A percentile compares a stretch with the other conserved stretches of the same genome.
phyloP scores from a whole-genome alignment of 2,888 invertebrate species.

The Aphodius sticticus region DNA sequence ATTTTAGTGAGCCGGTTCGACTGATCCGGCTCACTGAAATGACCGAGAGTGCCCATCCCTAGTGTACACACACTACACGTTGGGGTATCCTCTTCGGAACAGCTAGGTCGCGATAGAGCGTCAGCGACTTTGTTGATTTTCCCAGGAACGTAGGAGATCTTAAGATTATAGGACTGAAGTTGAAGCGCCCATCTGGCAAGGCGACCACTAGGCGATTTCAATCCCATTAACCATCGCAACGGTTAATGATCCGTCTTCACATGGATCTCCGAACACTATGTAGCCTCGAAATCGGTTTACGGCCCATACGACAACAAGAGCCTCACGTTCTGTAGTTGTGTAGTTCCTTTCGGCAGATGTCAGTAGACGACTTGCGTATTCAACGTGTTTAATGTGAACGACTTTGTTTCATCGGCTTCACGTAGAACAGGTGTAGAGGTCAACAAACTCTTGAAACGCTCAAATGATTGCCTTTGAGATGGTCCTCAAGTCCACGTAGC shows the following conservation, averaged over 20 bases:
- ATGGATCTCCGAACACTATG: too few relatives aligned
- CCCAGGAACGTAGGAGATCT: conserved; percentile 53
- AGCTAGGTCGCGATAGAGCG: conserved; percentile 47
- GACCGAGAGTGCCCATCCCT: too few relatives aligned
- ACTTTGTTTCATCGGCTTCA: conserved; percentile 17
- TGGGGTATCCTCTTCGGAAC: conserved; percentile 27
- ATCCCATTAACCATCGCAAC: too few relatives aligned
- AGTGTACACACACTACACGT: too few relatives aligned
- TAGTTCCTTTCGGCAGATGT: conserved; percentile 45
- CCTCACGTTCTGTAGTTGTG: conserved; percentile 45
- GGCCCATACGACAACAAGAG: too few relatives aligned
- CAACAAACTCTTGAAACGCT: conserved; percentile 25
- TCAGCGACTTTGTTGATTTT: too few relatives aligned
- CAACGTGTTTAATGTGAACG: conserved; percentile 23
- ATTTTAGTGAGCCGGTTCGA: too few relatives aligned
- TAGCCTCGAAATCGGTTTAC: too few relatives aligned
- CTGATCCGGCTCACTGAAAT: too few relatives aligned
- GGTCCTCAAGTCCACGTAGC: neutral
- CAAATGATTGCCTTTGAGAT: conserved; percentile 24
- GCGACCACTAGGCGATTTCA: too few relatives aligned
- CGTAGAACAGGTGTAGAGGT: conserved; percentile 29
- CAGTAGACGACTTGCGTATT: conserved; percentile 47
- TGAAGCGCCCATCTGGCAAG: conserved; percentile 56
- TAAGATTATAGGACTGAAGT: conserved; percentile 52
- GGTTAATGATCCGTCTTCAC: too few relatives aligned